Evolutionary conservation across 2,797 vertebrate genomes (phyloP).

Genomic region (Cephalopachus bancanus): DNA sequence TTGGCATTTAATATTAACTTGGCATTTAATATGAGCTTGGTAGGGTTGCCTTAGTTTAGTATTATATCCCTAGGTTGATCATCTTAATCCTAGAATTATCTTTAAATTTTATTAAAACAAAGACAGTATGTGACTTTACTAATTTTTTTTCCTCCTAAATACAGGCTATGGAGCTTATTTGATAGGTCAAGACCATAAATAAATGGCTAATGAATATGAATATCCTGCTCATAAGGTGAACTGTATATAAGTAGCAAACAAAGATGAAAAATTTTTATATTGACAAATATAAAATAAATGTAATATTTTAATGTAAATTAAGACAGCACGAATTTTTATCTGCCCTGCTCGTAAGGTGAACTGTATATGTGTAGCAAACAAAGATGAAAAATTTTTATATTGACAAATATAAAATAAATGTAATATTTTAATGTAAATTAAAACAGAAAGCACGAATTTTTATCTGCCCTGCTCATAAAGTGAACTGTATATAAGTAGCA

Average conservation of each 20-base stretch:
- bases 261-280: background rate
- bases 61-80: background rate
- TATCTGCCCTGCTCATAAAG: background rate
- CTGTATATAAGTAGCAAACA: conserved; percentile 1
- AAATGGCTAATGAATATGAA: conserved; percentile 41
- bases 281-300: background rate
- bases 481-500: background rate
- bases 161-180: background rate
- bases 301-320: background rate
- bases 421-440: background rate
- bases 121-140: background rate
- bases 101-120: conserved; percentile 68
- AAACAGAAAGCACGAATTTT: conserved; percentile 15
- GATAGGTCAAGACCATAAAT: conserved; percentile 1
- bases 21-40: background rate
- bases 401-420: background rate
- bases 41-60: background rate
- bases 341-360: background rate
- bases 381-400: background rate
- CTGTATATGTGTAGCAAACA: background rate
- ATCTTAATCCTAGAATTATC: conserved; percentile 32
- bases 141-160: conserved; percentile 50
- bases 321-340: background rate
- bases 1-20: background rate
- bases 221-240: conserved; percentile 16